Percentiles rank a stretch among this genome's conserved stretches.
phyloP scores from a whole-genome alignment of 2,113 vertebrate species.

The Chaetops frenatus region DNA sequence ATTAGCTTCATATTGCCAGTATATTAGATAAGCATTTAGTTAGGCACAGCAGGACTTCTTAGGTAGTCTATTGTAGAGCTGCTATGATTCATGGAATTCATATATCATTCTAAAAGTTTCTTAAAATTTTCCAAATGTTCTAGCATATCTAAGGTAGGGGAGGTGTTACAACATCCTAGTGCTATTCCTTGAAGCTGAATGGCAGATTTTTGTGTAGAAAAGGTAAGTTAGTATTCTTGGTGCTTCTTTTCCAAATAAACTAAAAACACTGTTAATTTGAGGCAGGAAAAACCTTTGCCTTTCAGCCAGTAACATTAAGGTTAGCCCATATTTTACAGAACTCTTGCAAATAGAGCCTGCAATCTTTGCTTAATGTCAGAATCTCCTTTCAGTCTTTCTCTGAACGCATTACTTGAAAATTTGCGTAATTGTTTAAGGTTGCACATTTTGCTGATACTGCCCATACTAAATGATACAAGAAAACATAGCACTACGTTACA shows the following conservation, averaged over 20 bases:
- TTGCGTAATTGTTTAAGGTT: conserved; percentile 50
- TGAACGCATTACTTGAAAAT: conserved; percentile 40
- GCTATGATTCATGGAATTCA: conserved; percentile 20
- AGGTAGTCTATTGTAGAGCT: neutral
- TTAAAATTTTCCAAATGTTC: conserved; percentile 24
- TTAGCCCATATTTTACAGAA: conserved; percentile 3
- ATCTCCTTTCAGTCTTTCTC: conserved; percentile 33
- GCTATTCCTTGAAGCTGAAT: conserved; percentile 16
- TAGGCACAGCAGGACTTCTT: neutral
- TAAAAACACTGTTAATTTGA: conserved; percentile 43
- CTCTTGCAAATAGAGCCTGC: neutral
- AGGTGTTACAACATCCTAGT: neutral
- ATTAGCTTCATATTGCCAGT: neutral
- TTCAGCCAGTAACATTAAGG: neutral
- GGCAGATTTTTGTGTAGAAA: conserved; percentile 1
- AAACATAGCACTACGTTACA: conserved; percentile 15
- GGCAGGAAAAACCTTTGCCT: neutral
- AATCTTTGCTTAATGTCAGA: conserved; percentile 33
- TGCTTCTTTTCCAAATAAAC: neutral
- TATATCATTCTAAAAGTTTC: conserved; percentile 14
- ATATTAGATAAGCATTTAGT: neutral
- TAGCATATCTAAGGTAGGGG: neutral
- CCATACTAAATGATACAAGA: conserved; percentile 32
- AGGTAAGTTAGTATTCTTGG: neutral
- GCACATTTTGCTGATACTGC: conserved; percentile 38